Evolutionary conservation across 2,113 vertebrate species (phyloP).

Genomic region (Sprattus sprattus): DNA sequence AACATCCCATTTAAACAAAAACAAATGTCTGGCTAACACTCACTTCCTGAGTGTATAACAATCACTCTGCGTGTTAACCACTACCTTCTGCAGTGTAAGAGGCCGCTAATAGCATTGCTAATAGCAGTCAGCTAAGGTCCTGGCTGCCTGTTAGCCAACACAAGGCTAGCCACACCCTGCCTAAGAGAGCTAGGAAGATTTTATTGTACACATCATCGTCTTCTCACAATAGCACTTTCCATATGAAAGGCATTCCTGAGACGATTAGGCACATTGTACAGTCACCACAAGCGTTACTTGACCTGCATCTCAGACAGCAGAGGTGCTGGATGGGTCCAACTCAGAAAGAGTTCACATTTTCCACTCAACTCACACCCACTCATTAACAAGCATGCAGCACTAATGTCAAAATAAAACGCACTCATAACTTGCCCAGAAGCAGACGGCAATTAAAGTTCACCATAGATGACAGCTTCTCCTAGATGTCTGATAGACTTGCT

Average conservation of each 20-base stretch:
- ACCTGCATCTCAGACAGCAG: constrained; percentile 6
- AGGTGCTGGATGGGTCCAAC: not conserved
- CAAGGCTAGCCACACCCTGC: constrained; percentile 5
- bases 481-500: constrained; percentile 15
- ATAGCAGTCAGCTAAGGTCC: not conserved
- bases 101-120: not conserved
- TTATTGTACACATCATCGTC: constrained; percentile 23
- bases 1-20: constrained; percentile 10
- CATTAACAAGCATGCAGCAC: constrained; percentile 34
- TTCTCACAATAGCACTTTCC: constrained; percentile 34
- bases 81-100: not conserved
- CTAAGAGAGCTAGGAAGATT: not conserved
- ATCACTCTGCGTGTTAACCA: not conserved
- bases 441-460: constrained; percentile 43
- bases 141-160: not conserved
- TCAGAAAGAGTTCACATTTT: constrained; percentile 48
- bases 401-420: constrained; percentile 44
- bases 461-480: constrained; percentile 21
- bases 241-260: constrained; percentile 20
- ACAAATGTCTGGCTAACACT: not conserved
- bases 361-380: constrained; percentile 29
- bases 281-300: not conserved
- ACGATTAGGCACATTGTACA: not conserved
- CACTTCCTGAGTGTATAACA: not conserved
- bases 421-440: constrained; percentile 28